A percentile compares a stretch with the other conserved stretches of the same genome.
phyloP scores from a whole-genome alignment of 2,888 invertebrate genomes.

The Spilosoma lubricipeda region DNA sequence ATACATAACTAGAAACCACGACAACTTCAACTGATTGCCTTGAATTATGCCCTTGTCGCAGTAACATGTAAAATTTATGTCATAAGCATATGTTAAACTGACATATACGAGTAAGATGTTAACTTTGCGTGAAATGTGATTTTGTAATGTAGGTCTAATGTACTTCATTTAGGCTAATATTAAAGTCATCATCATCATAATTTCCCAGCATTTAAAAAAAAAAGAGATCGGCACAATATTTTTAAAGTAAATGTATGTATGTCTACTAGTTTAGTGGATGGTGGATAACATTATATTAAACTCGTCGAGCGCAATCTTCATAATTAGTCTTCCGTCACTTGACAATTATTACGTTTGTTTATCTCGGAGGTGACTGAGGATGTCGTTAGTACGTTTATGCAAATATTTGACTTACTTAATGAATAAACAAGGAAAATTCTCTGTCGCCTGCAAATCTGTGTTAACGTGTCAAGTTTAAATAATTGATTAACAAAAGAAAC shows the following conservation, averaged over 20 bases:
- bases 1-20: background rate
- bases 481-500: background rate
- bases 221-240: background rate
- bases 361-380: constrained; percentile 26
- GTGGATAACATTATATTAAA: constrained; percentile 1
- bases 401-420: constrained; percentile 42
- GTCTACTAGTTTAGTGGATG: background rate
- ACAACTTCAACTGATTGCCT: background rate
- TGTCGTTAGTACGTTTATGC: constrained; percentile 47
- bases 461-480: constrained; percentile 26
- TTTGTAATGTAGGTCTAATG: background rate
- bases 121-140: background rate
- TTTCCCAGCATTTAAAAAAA: background rate
- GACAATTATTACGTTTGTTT: constrained; percentile 15
- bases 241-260: no score
- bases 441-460: constrained; percentile 23
- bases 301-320: background rate
- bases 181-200: background rate
- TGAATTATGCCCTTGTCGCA: background rate
- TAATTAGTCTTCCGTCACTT: constrained; percentile 11
- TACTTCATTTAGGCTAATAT: background rate
- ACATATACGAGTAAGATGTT: background rate
- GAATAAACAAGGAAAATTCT: constrained; percentile 42
- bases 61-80: background rate
- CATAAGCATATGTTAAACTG: background rate